Base-by-base conservation (phyloP, 1,140 invertebrate species). In the Coboldia fuscipes region DNA sequence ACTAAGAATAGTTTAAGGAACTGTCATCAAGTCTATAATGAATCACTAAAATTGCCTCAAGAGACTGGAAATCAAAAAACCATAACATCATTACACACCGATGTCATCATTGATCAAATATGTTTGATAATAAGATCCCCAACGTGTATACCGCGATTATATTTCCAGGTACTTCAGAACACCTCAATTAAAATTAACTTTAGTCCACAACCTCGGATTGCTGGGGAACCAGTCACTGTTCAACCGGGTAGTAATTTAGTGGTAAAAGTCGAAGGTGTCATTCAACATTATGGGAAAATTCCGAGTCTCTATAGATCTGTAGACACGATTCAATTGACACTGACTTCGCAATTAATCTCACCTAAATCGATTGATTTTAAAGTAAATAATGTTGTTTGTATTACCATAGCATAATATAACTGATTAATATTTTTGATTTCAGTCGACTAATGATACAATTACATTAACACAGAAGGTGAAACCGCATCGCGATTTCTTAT, bases 151-250 rank as follows among this genome's bases (percentile, higher is more conserved):
- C 82, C 88, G 13, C 62, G 88, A 23, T 88, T 77, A 46, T 86
- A 86, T 51, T 92, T 86, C 59, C 85, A 92, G 65, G 69, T 73
- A 5, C 56, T 88, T 8, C 85, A 90, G 52, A 71, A 70, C 2
- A 90, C 84, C 6, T 69, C 65, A 36, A 70, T 84, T 2, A 70
- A 84, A 60, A 53, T 92, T 30, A 79, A 81, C 2, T 70, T 92
- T 7, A 78, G 75, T 20, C 84, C 85, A 0, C 81, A 84, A 51
- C 81, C 82, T 0, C 58, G 76, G 40, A 68, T 71, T 20, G 60
- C 70, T 33, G 74, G 74, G 1, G 81, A 86, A 43, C 74, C 74
- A 0, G 70, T 86, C 6, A 66, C 70, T 20, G 70, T 84, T 3
- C 70, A 75, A 21, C 66, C 70, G 18, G 77, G 79, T 26, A 77